A percentile compares a stretch with the other conserved stretches of the same genome.
Conservation (phyloP, 2,888 invertebrate species). For the Lacanobia wlatinum region DNA sequence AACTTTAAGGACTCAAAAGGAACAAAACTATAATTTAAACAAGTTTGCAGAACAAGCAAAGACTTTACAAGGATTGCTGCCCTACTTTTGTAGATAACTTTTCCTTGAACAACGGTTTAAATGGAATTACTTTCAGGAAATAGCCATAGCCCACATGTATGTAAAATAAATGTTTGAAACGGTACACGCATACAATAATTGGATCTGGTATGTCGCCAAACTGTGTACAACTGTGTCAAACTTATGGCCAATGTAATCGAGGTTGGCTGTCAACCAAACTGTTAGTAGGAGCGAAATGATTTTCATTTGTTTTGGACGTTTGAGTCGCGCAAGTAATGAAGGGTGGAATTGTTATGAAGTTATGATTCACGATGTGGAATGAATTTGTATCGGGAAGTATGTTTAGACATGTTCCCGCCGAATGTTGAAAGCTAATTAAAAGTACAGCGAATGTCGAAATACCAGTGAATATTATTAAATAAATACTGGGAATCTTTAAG, state of each 20-base stretch:
- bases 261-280: conserved; percentile 58
- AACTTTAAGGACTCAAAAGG: neutral
- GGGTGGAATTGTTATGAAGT: conserved; percentile 42
- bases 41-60: conserved; percentile 13
- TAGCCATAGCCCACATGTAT: conserved; percentile 5
- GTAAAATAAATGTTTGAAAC: conserved; percentile 40
- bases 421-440: conserved; percentile 12
- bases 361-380: conserved; percentile 10
- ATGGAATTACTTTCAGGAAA: conserved; percentile 18
- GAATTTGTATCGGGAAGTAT: conserved; percentile 5
- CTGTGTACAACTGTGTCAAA: conserved; percentile 50
- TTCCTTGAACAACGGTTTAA: conserved; percentile 1
- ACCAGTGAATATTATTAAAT: too few relatives aligned
- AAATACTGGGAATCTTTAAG: too few relatives aligned
- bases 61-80: conserved; percentile 25
- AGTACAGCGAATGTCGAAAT: neutral
- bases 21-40: conserved; percentile 28
- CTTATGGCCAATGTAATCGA: conserved; percentile 29
- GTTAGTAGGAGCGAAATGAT: conserved; percentile 30
- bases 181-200: conserved; percentile 48
- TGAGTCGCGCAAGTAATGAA: conserved; percentile 19
- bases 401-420: neutral
- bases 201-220: conserved; percentile 60
- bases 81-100: conserved; percentile 19
- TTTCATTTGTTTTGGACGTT: conserved; percentile 43